These are phyloP conservation scores for Intellagama lesueurii DNA, from an alignment of 2,797 vertebrate species.

Conservation along the genomic window DNA sequence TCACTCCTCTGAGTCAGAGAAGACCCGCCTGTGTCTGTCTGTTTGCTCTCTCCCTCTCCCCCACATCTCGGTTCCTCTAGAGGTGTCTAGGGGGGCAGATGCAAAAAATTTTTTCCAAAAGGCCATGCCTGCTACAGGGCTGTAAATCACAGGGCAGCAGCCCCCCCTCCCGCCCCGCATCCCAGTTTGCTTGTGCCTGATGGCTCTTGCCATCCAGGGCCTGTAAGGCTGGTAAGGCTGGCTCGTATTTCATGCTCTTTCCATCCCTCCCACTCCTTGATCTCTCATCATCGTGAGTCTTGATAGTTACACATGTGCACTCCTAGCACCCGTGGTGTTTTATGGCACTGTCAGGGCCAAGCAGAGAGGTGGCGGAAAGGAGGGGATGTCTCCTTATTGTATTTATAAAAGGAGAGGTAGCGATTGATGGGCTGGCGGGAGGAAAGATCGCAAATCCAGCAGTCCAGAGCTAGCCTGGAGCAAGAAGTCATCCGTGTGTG, in stretches of 20 bases:
- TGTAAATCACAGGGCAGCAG: conserved; percentile 36
- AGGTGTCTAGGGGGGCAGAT: conserved; percentile 63
- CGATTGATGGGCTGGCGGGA: conserved; percentile 65
- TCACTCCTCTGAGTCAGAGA: conserved; percentile 62
- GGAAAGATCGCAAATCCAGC: conserved; percentile 69
- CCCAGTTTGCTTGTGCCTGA: conserved; percentile 39
- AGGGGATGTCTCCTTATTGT: conserved; percentile 40
- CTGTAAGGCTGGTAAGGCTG: conserved; percentile 40
- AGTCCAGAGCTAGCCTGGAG: conserved; percentile 58
- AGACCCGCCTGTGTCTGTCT: conserved; percentile 54
- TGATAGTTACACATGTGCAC: neutral
- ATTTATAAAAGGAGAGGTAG: conserved; percentile 40
- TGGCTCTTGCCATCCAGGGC: conserved; percentile 53
- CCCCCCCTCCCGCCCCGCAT: conserved; percentile 47
- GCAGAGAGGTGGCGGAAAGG: conserved; percentile 12
- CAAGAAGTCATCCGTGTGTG: conserved; percentile 32
- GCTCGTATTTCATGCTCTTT: conserved; percentile 47
- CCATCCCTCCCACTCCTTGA: conserved; percentile 27
- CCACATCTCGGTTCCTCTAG: neutral
- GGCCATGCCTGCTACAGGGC: conserved; percentile 53
- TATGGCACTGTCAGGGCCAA: conserved; percentile 30
- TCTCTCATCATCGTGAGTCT: conserved; percentile 21
- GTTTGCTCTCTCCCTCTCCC: too few relatives aligned
- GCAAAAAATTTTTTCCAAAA: conserved; percentile 71
- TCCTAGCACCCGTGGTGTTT: conserved; percentile 41